phyloP scores from a whole-genome alignment of 1,140 invertebrate species.

The Orchestia grillus region DNA sequence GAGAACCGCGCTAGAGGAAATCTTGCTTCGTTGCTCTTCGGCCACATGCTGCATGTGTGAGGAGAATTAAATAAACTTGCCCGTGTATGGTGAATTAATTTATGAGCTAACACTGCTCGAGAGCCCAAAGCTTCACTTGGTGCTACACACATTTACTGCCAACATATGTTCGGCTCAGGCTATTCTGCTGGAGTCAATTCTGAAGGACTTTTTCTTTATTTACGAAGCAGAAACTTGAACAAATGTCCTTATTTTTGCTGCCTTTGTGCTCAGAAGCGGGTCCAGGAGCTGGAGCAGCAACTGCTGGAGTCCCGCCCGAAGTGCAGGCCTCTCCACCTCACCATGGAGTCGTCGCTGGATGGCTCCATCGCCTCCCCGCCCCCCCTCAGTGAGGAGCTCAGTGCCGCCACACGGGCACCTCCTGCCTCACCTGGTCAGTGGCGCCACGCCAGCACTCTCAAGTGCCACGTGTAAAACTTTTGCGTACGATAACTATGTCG shows the following conservation, averaged over 20 bases:
- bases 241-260: neutral
- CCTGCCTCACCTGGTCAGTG: neutral
- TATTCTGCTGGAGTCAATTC: neutral
- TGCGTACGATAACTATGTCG: too few species aligned
- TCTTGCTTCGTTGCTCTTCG: neutral
- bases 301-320: slow-evolving; percentile 2
- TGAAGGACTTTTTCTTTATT: neutral
- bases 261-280: neutral
- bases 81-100: neutral
- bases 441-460: neutral
- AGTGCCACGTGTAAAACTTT: neutral
- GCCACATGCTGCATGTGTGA: too few species aligned
- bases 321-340: slow-evolving; percentile 37
- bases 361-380: neutral
- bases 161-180: neutral
- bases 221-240: neutral
- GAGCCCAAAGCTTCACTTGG: neutral
- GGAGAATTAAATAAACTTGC: neutral
- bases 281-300: slow-evolving; percentile 57
- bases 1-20: too few species aligned
- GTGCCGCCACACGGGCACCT: neutral
- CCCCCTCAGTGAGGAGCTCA: neutral
- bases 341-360: neutral
- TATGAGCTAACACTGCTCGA: neutral
- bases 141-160: too few species aligned